Base-by-base conservation (phyloP, 2,113 vertebrate species). In the Toxotes chatareus region DNA sequence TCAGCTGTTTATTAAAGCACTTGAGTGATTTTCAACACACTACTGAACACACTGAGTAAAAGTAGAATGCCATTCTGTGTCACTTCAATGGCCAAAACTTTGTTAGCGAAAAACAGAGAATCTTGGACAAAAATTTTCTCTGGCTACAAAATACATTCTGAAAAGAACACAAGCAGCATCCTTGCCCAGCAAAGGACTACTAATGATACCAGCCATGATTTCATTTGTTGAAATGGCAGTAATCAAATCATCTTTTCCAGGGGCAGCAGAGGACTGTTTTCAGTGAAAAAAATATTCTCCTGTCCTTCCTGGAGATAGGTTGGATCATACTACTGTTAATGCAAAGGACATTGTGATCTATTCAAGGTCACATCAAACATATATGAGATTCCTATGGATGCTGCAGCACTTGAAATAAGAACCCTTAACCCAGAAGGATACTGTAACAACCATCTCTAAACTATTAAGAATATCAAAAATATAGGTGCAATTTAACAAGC, bases 1-100 rank as follows among this genome's bases (percentile, higher is more conserved):
- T 91, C 82, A 94, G 90, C 88, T 92, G 89, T 94, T 95, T 94
- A 92, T 92, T 93, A 92, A 94, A 94, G 92, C 90, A 91, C 82
- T 85, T 59, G 87, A 92, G 89, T 94, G 90, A 91, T 92, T 91
- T 89, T 44, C 82, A 84, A 76, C 77, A 76, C 61, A 76, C 42
- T 2, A 12, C 62, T 5, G 9, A 68, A 62, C 13, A 83, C 9
- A 70, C 14, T 23, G 31, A 42, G 23, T 38, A 57, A 70, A 85
- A 59, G 11, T 14, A 34, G 4, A 11, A 34, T 65, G 14, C 5
- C 49, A 60, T 53, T 59, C 1, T 57, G 12, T 8, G 3, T 60
- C 23, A 32, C 38, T 78, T 76, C 4, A 57, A 36, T 40, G 5
- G 3, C 38, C 16, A 38, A 73, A 53, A 46, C 14, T 1, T 13